Evolutionary conservation across 1,140 invertebrate species (phyloP), one percentile per base, ranked within the genome.

Genomic region (Drosophila sp.): DNA sequence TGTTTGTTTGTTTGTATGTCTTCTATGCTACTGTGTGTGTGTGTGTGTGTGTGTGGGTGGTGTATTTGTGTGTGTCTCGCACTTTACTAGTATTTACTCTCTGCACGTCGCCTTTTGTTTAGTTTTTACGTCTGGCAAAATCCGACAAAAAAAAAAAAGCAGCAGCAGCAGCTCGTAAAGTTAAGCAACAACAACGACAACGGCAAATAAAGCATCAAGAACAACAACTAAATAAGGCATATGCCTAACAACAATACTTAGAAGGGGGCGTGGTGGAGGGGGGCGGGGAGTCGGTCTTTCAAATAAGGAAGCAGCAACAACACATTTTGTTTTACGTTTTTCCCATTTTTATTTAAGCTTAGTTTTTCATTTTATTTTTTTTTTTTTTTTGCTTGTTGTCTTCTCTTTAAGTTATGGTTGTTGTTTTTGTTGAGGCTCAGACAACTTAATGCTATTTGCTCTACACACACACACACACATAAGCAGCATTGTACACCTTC

Each of bases 381-480:
- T 50, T 50, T 32, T 60, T 54, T 61, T 47, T 66, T 64, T 40
- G 32, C 62, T 77, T 68, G 65, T 56, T 55, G 29, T 38, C 56
- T 44, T 40, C 57, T 33, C 32, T 50, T 70, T 61, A 76, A 66
- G 61, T 60, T 33, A 38, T 76, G 70, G 44, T 70, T 76, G 40
- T 35, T 35, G 17, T 55, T 65, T 75, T 73, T 76, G 70, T 76
- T 23, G 62, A 83, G 80, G 79, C 83, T 84, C 85, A 87, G 84
- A 87, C 84, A 90, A 87, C 84, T 84, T 90, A 87, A 87, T 87
- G 80, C 73, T 87, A 84, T 87, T 87, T 84, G 84, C 85, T 69
- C 64, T 80, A 67, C 60, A 72, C 83, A 56, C 69, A 33, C 70
- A 58, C 54, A 64, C 66, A 65, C 38, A 60, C 70, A 30, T 27